Conservation (phyloP, 2,888 invertebrate species). For the Rapana venosa region DNA sequence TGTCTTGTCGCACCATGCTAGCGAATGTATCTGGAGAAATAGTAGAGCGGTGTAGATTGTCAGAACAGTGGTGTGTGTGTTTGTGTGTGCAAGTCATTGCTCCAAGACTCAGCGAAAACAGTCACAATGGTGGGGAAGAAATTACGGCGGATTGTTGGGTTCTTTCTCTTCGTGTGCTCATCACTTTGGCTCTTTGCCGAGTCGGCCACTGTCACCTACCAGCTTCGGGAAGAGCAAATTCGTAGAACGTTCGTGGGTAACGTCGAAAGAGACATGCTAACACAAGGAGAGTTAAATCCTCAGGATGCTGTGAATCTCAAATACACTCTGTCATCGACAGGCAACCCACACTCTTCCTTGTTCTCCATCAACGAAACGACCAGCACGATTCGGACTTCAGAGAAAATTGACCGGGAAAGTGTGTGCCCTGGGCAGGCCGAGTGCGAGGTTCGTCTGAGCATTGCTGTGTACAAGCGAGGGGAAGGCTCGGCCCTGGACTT, state of each 20-base stretch:
- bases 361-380: conserved; percentile 59
- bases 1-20: too few species aligned
- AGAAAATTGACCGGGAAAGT: conserved; percentile 62
- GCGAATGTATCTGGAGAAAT: too few species aligned
- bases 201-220: conserved; percentile 42
- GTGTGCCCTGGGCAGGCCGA: conserved; percentile 51
- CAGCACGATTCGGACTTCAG: conserved; percentile 59
- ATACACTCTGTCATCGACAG: conserved; percentile 60
- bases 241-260: conserved; percentile 59
- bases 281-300: conserved; percentile 58
- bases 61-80: too few species aligned
- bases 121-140: background rate
- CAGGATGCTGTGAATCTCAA: conserved; percentile 61
- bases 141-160: background rate
- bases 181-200: background rate
- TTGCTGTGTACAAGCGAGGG: conserved; percentile 56
- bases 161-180: background rate
- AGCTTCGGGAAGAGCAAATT: conserved; percentile 50
- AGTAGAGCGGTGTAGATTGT: too few species aligned
- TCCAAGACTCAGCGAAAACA: background rate
- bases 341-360: conserved; percentile 60
- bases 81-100: too few species aligned
- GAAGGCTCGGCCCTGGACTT: conserved; percentile 51
- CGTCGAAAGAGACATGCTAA: conserved; percentile 61
- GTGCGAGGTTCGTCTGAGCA: conserved; percentile 58